phyloP scores from a whole-genome alignment of 2,113 vertebrate genomes.

The Varanus salvator region DNA sequence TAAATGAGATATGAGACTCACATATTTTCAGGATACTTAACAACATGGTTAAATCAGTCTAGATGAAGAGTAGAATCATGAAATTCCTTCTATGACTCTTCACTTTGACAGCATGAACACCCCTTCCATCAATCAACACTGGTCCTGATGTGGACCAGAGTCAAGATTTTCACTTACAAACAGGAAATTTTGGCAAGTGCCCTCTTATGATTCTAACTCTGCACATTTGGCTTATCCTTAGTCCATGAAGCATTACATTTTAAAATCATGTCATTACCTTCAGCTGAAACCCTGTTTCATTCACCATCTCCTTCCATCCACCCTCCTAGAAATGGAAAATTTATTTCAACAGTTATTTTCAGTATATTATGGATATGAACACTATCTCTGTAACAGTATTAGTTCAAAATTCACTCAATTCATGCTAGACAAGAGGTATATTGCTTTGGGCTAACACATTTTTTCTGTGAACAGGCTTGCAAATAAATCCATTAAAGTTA shows the following conservation, averaged over 20 bases:
- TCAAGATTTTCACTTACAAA: neutral
- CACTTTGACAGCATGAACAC: too few relatives aligned
- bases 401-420: neutral
- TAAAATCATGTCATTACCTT: slow-evolving; percentile 81
- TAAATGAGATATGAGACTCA: too few relatives aligned
- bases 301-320: slow-evolving; percentile 93
- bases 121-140: too few relatives aligned
- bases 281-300: slow-evolving; percentile 93
- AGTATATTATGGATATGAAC: neutral
- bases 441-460: too few relatives aligned
- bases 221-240: neutral
- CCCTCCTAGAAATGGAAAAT: slow-evolving; percentile 83
- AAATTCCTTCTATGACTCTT: too few relatives aligned
- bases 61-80: too few relatives aligned
- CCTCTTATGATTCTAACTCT: neutral
- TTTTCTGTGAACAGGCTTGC: neutral
- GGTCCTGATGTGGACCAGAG: neutral
- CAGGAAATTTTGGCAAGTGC: neutral
- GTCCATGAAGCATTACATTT: neutral
- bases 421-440: neutral
- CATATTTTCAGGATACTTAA: too few relatives aligned
- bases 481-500: neutral
- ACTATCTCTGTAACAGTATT: neutral
- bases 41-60: too few relatives aligned
- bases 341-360: slow-evolving; percentile 42